These are phyloP conservation scores for Rhinopomastus cyanomelas DNA, from an alignment of 2,113 vertebrate genomes.

Conservation along the genomic window DNA sequence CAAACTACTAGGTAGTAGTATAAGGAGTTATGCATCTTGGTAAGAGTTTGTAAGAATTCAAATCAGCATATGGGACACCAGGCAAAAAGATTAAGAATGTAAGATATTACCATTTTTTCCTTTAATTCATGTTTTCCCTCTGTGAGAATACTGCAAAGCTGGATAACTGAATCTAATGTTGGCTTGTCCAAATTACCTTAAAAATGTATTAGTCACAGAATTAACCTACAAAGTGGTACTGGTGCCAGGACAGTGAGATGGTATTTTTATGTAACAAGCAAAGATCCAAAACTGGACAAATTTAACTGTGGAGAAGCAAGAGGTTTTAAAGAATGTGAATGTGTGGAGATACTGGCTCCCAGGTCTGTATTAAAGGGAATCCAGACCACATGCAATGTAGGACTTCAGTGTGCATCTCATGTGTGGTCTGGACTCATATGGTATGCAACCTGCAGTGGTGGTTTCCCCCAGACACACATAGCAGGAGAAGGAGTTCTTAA, in stretches of 20 bases:
- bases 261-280: neutral
- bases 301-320: neutral
- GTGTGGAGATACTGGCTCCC: neutral
- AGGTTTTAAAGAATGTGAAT: neutral
- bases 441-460: neutral
- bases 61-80: neutral
- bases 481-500: neutral
- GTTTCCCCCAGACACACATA: neutral
- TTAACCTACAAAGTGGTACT: neutral
- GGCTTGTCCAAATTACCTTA: neutral
- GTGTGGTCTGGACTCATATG: accelerated
- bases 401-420: neutral
- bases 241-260: neutral
- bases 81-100: neutral
- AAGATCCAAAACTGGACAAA: neutral
- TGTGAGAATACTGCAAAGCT: neutral
- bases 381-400: neutral
- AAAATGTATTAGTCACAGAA: neutral
- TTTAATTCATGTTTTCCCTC: neutral
- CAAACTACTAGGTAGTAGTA: neutral
- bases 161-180: neutral
- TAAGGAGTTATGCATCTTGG: neutral
- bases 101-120: neutral
- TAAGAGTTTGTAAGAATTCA: neutral
- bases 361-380: neutral